Base-by-base conservation (phyloP, 1,140 invertebrate species). In the Spodoptera frugiperda region DNA sequence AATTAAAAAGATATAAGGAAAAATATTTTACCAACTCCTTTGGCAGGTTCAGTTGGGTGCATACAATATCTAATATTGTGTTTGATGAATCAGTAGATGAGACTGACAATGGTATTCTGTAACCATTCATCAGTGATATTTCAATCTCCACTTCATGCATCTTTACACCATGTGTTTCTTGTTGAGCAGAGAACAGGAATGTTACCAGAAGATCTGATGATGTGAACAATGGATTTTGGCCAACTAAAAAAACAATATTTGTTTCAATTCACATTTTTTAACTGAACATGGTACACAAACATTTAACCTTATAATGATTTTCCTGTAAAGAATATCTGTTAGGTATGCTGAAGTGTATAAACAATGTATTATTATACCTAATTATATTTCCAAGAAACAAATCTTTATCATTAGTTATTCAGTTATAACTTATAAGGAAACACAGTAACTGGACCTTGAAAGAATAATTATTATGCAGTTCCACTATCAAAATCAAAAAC, bases 161-260 rank as follows among this genome's bases (percentile, higher is more conserved):
- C 78, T 96, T 95, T 77, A 96, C 96, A 82, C 95, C 94, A 85
- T 96, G 95, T 8, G 96, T 97, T 92, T 98, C 98, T 95, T 98
- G 97, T 93, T 99, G 98, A 76, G 98, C 98, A 79, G 96, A 97
- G 25, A 98, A 95, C 68, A 99, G 95, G 94, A 99, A 99, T 86
- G 97, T 97, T 90, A 97, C 97, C 59, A 99, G 95, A 33, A 98
- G 93, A 83, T 98, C 96, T 17, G 97, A 97, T 84, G 96, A 96
- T 61, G 96, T 95, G 63, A 99, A 95, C 8, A 95, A 92, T 53
- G 96, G 93, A 94, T 98, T 98, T 95, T 99, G 98, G 44, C 98
- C 98, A 89, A 99, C 97, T 96, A 94, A 49, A 96, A 91, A 77
- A 74, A 51, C 81, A 76, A 44, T 55, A 12, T 44, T 48, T 61